phyloP scores from a whole-genome alignment of 2,113 vertebrate species.

The Cacatua alba region DNA sequence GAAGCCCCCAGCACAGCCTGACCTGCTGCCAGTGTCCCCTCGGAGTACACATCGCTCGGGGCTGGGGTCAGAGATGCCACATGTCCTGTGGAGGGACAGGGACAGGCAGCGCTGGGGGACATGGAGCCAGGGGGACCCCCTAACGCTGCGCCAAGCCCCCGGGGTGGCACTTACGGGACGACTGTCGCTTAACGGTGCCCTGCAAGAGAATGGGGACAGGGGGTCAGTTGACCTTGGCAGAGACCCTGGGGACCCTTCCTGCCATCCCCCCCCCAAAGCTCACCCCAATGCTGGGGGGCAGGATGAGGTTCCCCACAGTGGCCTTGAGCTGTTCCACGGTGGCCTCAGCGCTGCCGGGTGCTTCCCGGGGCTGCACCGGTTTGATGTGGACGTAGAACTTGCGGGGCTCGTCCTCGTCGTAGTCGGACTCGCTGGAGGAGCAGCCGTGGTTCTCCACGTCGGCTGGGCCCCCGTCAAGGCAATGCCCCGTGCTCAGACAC shows the following conservation, averaged over 20 bases:
- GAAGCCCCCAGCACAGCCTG: not conserved
- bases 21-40: not conserved
- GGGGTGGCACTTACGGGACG: not conserved
- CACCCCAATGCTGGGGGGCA: conserved; percentile 83
- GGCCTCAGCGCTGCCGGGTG: conserved; percentile 71
- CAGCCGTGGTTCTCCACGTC: conserved; percentile 81
- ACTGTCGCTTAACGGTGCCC: conserved; percentile 83
- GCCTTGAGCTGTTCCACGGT: conserved; percentile 87
- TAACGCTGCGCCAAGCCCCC: rapidly evolving
- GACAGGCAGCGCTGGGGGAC: not conserved
- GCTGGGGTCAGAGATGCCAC: not conserved
- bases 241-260: not conserved
- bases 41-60: rapidly evolving
- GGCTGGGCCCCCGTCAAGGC: conserved; percentile 80
- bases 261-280: not conserved
- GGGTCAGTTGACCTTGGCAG: not conserved
- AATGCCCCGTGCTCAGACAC: rapidly evolving
- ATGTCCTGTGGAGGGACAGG: not conserved
- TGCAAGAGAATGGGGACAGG: conserved; percentile 15
- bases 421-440: conserved; percentile 93
- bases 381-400: conserved; percentile 92
- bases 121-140: rapidly evolving
- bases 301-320: conserved; percentile 86
- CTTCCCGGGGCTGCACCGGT: conserved; percentile 75
- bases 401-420: conserved; percentile 90